Percentiles rank a stretch among this genome's conserved stretches.
phyloP scores from a whole-genome alignment of 1,140 invertebrate genomes.

The Rhizoglyphus robini region DNA sequence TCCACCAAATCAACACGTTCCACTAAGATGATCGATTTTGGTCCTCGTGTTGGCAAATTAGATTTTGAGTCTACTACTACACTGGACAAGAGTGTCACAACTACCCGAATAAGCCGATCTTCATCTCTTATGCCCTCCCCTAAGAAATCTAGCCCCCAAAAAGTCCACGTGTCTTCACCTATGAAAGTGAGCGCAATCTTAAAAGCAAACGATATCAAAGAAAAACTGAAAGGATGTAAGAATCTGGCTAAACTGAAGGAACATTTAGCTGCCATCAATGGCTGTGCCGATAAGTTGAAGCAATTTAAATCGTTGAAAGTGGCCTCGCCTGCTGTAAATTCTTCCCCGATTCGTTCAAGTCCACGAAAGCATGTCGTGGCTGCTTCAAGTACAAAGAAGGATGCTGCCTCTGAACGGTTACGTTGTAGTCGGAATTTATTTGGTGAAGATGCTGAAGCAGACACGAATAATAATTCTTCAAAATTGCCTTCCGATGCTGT shows the following conservation, averaged over 20 bases:
- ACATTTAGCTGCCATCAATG: slow-evolving; percentile 2
- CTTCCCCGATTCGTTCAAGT: slow-evolving; percentile 38
- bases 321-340: slow-evolving; percentile 43
- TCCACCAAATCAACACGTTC: too few relatives aligned
- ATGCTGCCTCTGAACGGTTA: background rate
- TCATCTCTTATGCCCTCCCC: too few relatives aligned
- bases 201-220: slow-evolving; percentile 7
- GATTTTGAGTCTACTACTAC: too few relatives aligned
- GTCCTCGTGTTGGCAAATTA: too few relatives aligned
- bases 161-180: background rate
- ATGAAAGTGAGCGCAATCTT: background rate
- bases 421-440: background rate
- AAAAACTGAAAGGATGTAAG: slow-evolving; percentile 5
- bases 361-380: too few relatives aligned
- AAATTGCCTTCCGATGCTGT: background rate
- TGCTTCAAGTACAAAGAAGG: background rate
- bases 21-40: too few relatives aligned
- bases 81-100: too few relatives aligned
- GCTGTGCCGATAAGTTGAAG: slow-evolving; percentile 3
- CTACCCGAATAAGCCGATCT: too few relatives aligned
- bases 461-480: background rate
- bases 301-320: slow-evolving; percentile 11
- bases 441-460: background rate
- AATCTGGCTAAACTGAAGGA: slow-evolving; percentile 7
- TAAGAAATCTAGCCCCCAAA: too few relatives aligned